Percentiles rank a stretch among this genome's conserved stretches.
Conservation (phyloP, 2,797 vertebrate species). For the Onychomys torridus region DNA sequence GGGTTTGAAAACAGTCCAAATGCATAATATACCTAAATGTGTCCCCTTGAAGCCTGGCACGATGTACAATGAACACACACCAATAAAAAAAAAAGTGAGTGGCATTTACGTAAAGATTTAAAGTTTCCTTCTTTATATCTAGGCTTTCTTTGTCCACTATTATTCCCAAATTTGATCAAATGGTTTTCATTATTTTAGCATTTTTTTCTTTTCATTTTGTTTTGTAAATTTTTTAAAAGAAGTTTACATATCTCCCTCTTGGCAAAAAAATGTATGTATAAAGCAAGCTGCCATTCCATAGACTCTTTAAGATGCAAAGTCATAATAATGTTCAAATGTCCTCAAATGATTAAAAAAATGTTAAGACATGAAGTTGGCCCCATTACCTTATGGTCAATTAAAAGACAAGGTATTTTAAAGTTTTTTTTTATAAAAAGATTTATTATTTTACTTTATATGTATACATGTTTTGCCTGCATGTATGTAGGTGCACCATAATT, state of each 20-base stretch:
- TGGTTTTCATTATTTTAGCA: not conserved
- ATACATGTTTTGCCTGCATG: not conserved
- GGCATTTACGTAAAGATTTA: not conserved
- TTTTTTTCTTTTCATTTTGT: not conserved
- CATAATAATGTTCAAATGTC: not conserved
- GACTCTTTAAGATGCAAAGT: constrained; percentile 38
- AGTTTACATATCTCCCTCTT: not conserved
- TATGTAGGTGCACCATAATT: not conserved
- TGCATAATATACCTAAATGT: too few species aligned
- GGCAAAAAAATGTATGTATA: not conserved
- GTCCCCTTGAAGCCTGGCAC: not conserved
- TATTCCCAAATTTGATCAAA: not conserved
- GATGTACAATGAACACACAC: not conserved
- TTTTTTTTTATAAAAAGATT: not conserved
- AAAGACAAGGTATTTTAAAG: not conserved
- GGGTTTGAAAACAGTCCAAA: not conserved
- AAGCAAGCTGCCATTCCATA: not conserved
- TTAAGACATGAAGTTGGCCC: not conserved
- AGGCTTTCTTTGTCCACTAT: not conserved
- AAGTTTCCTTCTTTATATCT: not conserved
- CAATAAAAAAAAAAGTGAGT: not conserved
- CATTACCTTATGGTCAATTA: not conserved
- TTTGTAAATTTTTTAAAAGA: not conserved
- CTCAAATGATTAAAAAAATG: not conserved
- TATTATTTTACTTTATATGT: not conserved